Conservation (phyloP, 2,888 invertebrate genomes). For the Drosophila villosipedis region DNA sequence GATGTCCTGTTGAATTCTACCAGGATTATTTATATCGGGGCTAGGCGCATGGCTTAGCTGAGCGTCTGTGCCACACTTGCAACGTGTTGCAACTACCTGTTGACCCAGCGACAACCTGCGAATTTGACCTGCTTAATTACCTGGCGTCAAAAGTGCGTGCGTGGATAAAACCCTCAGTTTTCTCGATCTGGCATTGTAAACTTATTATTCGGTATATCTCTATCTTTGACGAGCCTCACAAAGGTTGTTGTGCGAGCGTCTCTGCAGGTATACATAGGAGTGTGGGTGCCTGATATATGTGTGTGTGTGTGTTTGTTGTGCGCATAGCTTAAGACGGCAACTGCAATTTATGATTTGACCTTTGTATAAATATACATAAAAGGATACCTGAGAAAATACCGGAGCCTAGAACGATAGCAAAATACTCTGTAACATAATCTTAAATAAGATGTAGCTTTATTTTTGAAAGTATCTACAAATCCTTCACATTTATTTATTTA, state of each 20-base stretch:
- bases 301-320: slow-evolving; percentile 20
- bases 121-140: slow-evolving; percentile 57
- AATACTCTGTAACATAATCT: neutral
- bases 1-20: slow-evolving; percentile 64
- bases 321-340: neutral
- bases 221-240: slow-evolving; percentile 38
- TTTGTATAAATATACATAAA: slow-evolving; percentile 28
- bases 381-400: neutral
- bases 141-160: slow-evolving; percentile 46
- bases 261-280: neutral
- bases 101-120: slow-evolving; percentile 32
- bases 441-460: no score
- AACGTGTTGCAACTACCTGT: slow-evolving; percentile 36
- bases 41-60: slow-evolving; percentile 30
- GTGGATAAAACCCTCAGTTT: slow-evolving; percentile 48
- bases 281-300: neutral
- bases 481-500: neutral
- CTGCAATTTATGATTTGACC: slow-evolving; percentile 63
- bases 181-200: neutral
- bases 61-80: neutral
- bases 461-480: no score
- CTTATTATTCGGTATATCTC: neutral
- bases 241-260: slow-evolving; percentile 10
- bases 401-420: neutral
- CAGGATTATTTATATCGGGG: slow-evolving; percentile 73